Evolutionary conservation across 2,888 invertebrate species (phyloP).

Genomic region (Caenorhabditis sp.): DNA sequence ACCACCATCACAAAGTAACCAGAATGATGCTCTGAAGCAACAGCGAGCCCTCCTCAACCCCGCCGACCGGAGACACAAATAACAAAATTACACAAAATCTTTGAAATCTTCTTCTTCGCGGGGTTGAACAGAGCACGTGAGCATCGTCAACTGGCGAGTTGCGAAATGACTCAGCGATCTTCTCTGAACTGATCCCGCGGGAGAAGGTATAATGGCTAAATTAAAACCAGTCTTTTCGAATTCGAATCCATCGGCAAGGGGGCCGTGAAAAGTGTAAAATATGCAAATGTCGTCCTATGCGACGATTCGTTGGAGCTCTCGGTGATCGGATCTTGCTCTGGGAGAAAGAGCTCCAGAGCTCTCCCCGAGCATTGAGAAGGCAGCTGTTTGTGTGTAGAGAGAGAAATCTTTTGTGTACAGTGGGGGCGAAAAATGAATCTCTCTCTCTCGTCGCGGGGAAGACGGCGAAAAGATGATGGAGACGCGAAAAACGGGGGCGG

Average conservation of each 20-base stretch:
- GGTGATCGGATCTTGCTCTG: conserved; percentile 27
- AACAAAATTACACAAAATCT: conserved; percentile 61
- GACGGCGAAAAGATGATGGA: neutral
- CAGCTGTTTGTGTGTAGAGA: conserved; percentile 59
- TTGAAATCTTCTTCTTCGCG: conserved; percentile 30
- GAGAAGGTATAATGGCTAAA: conserved; percentile 30
- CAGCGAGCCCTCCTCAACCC: neutral
- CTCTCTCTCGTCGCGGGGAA: neutral
- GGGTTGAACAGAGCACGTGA: conserved; percentile 18
- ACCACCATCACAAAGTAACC: neutral
- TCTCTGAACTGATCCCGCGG: neutral
- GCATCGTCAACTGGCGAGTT: too few relatives aligned
- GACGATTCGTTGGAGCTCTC: conserved; percentile 8
- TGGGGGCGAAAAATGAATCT: conserved; percentile 58
- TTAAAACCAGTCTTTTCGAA: conserved; percentile 18
- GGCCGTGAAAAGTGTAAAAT: conserved; percentile 44
- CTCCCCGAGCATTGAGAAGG: conserved; percentile 25
- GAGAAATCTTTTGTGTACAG: conserved; percentile 62
- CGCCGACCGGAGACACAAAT: neutral
- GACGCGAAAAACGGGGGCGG: conserved; percentile 30
- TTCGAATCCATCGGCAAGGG: neutral
- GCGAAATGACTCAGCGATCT: conserved; percentile 29
- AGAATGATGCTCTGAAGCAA: conserved; percentile 8
- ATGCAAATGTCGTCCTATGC: conserved; percentile 43
- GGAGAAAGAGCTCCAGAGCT: conserved; percentile 4